Percentiles rank a stretch among this genome's conserved stretches.
Evolutionary conservation across 2,888 invertebrate species (phyloP).

Genomic region (Platerodrilus igneus): DNA sequence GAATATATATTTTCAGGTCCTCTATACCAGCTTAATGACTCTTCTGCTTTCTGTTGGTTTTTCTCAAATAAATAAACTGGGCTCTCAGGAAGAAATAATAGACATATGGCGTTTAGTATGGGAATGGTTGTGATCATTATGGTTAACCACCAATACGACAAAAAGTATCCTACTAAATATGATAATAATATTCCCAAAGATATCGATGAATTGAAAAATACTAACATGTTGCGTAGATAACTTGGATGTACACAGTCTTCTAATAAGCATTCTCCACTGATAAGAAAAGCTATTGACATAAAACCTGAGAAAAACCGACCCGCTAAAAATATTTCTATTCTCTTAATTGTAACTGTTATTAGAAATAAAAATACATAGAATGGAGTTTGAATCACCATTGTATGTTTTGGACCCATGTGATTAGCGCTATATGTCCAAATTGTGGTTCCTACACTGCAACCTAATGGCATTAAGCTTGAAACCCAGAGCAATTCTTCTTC

Average conservation of each 20-base stretch:
- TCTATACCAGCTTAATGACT: constrained; percentile 31
- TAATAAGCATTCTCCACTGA: constrained; percentile 30
- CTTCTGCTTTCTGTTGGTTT: constrained; percentile 24
- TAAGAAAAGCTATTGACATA: constrained; percentile 28
- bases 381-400: constrained; percentile 28
- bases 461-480: constrained; percentile 31
- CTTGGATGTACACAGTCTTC: constrained; percentile 27
- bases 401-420: constrained; percentile 33
- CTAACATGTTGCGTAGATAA: constrained; percentile 18
- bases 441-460: constrained; percentile 29
- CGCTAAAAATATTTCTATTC: constrained; percentile 9
- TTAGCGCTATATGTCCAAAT: constrained; percentile 27
- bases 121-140: constrained; percentile 21
- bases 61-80: constrained; percentile 34
- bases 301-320: constrained; percentile 32
- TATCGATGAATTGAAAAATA: constrained; percentile 21
- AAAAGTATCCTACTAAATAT: constrained; percentile 18
- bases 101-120: constrained; percentile 22
- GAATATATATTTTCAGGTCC: constrained; percentile 30
- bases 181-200: constrained; percentile 23
- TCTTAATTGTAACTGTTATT: constrained; percentile 10
- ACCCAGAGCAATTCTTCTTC: constrained; percentile 18
- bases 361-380: constrained; percentile 29
- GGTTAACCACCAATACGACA: constrained; percentile 15
- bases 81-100: constrained; percentile 32